A percentile compares a stretch with the other conserved stretches of the same genome.
phyloP scores from a whole-genome alignment of 2,888 invertebrate species.

The Alloplasta piceator region DNA sequence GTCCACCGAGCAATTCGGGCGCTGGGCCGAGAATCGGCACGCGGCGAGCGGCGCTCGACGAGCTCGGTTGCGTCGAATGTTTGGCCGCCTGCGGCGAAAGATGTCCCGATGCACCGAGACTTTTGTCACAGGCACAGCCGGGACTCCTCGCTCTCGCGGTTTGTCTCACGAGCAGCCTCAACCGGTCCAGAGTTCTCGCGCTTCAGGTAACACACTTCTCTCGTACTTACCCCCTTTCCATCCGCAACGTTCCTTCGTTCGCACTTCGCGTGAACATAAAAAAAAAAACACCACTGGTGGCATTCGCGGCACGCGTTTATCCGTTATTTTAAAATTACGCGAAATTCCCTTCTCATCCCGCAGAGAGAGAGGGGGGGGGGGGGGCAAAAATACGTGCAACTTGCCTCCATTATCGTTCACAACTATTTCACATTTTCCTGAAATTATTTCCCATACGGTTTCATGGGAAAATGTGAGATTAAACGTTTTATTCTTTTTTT shows the following conservation, averaged over 20 bases:
- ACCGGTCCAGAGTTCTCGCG: slow-evolving; percentile 92
- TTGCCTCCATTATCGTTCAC: slow-evolving; percentile 18
- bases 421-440: slow-evolving; percentile 26
- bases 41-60: slow-evolving; percentile 91
- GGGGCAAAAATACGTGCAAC: slow-evolving; percentile 27
- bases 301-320: slow-evolving; percentile 58
- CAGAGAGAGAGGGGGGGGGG: too few relatives aligned
- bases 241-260: neutral
- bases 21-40: slow-evolving; percentile 78
- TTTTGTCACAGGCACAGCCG: slow-evolving; percentile 90
- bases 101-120: slow-evolving; percentile 91
- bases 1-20: slow-evolving; percentile 83
- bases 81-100: slow-evolving; percentile 91
- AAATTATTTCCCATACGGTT: slow-evolving; percentile 3
- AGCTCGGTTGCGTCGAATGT: slow-evolving; percentile 95
- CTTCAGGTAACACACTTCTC: slow-evolving; percentile 87
- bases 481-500: slow-evolving; percentile 14
- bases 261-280: slow-evolving; percentile 26
- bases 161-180: slow-evolving; percentile 94
- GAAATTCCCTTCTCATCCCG: slow-evolving; percentile 16
- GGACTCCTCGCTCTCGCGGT: slow-evolving; percentile 94
- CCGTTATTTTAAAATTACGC: slow-evolving; percentile 61
- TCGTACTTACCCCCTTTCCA: neutral
- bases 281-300: neutral
- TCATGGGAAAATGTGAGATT: slow-evolving; percentile 27